Percentiles rank a stretch among this genome's conserved stretches.
phyloP scores from a whole-genome alignment of 92 coral and sea anemone genomes.

The Diadumene lineata region DNA sequence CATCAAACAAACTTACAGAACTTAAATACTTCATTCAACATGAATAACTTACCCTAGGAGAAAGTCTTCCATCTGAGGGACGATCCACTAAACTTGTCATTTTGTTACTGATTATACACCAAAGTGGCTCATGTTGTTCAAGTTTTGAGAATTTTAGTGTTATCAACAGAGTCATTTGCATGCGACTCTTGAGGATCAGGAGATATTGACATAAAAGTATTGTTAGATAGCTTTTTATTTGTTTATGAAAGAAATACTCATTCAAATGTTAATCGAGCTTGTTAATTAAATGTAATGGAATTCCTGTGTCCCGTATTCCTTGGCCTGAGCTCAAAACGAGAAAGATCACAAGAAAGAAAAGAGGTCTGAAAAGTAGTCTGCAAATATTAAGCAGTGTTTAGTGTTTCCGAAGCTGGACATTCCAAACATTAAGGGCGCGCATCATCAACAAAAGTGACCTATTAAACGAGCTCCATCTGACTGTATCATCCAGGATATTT shows the following conservation, averaged over 20 bases:
- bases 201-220: conserved; percentile 9
- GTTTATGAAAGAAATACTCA: not conserved
- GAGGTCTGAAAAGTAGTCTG: too few species aligned
- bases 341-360: too few species aligned
- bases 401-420: too few species aligned
- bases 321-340: too few species aligned
- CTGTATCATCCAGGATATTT: too few species aligned
- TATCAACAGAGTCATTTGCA: conserved; percentile 37
- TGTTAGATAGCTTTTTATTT: conserved; percentile 16
- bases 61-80: not conserved
- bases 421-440: too few species aligned
- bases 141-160: not conserved
- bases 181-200: conserved; percentile 8
- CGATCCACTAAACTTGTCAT: not conserved
- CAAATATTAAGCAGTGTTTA: too few species aligned
- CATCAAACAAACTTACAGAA: too few species aligned
- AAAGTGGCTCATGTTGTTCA: not conserved
- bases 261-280: not conserved
- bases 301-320: too few species aligned
- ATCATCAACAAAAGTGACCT: too few species aligned
- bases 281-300: not conserved
- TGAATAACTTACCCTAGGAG: conserved; percentile 2
- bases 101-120: not conserved
- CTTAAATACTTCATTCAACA: not conserved
- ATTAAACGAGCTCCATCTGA: too few species aligned